Evolutionary conservation across 2,888 invertebrate genomes (phyloP).

Genomic region (Aporophyla nigra): DNA sequence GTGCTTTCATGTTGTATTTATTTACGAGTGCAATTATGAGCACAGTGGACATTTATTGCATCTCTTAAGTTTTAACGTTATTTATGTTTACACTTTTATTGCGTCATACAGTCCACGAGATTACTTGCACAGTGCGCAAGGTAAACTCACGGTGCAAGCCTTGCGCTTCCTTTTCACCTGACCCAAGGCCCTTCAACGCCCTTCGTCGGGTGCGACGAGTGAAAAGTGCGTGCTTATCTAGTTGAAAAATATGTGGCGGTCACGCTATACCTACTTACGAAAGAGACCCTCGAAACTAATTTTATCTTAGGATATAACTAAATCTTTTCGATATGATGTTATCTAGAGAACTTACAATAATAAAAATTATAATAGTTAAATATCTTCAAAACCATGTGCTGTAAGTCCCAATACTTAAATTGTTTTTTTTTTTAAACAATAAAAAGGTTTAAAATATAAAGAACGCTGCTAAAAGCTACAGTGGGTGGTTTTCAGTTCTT

Average conservation of each 20-base stretch:
- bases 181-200: neutral
- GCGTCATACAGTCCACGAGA: too few relatives aligned
- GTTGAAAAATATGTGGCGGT: slow-evolving; percentile 23
- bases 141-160: neutral
- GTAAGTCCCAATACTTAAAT: neutral
- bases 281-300: neutral
- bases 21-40: slow-evolving; percentile 11
- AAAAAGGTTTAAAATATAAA: neutral
- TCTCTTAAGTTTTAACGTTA: neutral
- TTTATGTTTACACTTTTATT: neutral
- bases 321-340: neutral
- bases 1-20: slow-evolving; percentile 17
- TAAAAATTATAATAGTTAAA: neutral
- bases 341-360: neutral
- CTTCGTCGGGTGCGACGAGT: slow-evolving; percentile 10
- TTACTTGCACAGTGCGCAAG: neutral
- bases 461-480: neutral
- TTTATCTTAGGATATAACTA: neutral
- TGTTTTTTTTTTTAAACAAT: neutral
- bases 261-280: slow-evolving; percentile 11
- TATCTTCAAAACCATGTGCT: neutral
- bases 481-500: slow-evolving; percentile 17
- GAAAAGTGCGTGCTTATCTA: slow-evolving; percentile 18
- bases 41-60: neutral
- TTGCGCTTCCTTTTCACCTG: neutral